A percentile compares a stretch with the other conserved stretches of the same genome.
These are phyloP conservation scores for Diabrotica undecimpunctata DNA, from an alignment of 1,140 invertebrate genomes.

Conservation along the genomic window DNA sequence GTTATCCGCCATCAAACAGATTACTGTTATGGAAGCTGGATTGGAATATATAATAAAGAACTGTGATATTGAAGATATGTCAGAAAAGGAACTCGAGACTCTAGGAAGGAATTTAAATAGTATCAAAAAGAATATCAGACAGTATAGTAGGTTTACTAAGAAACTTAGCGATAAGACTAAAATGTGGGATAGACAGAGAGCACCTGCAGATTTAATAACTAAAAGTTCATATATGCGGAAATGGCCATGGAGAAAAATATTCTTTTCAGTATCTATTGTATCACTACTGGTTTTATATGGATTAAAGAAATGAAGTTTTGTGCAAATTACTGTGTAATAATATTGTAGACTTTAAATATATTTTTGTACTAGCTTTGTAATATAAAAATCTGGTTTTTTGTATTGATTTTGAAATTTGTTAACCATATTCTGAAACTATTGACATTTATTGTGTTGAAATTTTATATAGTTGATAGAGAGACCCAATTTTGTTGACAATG, in stretches of 20 bases:
- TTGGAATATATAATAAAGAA: constrained; percentile 36
- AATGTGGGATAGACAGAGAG: constrained; percentile 32
- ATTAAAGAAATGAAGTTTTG: constrained; percentile 7
- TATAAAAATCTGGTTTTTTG: too few relatives aligned
- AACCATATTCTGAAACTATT: too few relatives aligned
- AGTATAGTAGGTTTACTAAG: constrained; percentile 16
- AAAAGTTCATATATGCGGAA: constrained; percentile 22
- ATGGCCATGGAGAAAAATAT: constrained; percentile 29
- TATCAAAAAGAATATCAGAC: constrained; percentile 21
- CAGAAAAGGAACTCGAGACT: constrained; percentile 13
- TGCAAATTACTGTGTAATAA: too few relatives aligned
- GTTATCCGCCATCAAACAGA: constrained; percentile 35
- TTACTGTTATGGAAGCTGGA: constrained; percentile 37
- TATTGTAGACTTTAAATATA: too few relatives aligned
- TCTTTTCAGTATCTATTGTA: constrained; percentile 17
- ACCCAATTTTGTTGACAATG: too few relatives aligned
- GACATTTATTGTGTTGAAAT: too few relatives aligned
- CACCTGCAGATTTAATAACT: constrained; percentile 34
- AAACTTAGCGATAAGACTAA: constrained; percentile 16
- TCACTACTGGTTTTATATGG: neutral
- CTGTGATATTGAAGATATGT: constrained; percentile 17
- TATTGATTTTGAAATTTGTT: too few relatives aligned
- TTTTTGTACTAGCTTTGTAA: too few relatives aligned
- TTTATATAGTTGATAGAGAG: too few relatives aligned
- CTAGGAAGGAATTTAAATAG: constrained; percentile 14